These are phyloP conservation scores for Polydrusus cervinus DNA, from an alignment of 2,888 invertebrate species.

Conservation along the genomic window DNA sequence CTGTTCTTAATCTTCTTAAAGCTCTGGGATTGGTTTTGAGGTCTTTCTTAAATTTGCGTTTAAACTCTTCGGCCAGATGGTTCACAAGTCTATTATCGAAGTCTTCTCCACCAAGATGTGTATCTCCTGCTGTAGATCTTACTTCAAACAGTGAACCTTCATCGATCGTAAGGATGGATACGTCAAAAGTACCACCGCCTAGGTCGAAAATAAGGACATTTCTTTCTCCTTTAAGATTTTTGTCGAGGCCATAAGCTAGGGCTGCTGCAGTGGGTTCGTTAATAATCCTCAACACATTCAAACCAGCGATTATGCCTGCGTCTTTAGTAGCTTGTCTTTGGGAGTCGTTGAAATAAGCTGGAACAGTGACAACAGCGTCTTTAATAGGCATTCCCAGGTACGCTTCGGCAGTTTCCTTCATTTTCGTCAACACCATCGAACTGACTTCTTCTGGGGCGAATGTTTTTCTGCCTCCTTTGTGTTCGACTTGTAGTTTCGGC, in stretches of 20 bases:
- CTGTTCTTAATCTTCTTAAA: conserved; percentile 81
- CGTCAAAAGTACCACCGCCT: conserved; percentile 27
- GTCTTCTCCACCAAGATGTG: conserved; percentile 87
- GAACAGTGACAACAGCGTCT: conserved; percentile 89
- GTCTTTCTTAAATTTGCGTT: conserved; percentile 82
- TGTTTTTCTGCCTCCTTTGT: conserved; percentile 82
- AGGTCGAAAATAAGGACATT: conserved; percentile 16
- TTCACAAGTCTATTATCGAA: conserved; percentile 75
- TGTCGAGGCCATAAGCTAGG: conserved; percentile 60
- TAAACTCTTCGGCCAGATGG: conserved; percentile 79
- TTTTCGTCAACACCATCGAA: conserved; percentile 89
- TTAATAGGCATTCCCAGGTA: conserved; percentile 81
- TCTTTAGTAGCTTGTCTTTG: conserved; percentile 92
- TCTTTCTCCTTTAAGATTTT: conserved; percentile 59
- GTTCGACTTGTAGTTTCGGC: conserved; percentile 83
- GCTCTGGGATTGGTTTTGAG: conserved; percentile 76
- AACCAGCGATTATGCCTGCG: conserved; percentile 87
- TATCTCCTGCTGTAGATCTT: conserved; percentile 88
- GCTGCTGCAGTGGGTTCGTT: conserved; percentile 80
- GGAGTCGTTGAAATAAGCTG: conserved; percentile 88
- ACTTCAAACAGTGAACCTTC: conserved; percentile 63
- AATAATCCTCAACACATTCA: conserved; percentile 92
- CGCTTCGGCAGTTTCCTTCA: conserved; percentile 87
- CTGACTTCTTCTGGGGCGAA: conserved; percentile 90
- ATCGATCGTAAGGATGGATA: conserved; percentile 19